Evolutionary conservation across 2,888 invertebrate species (phyloP).

Genomic region (Cryptus armator): DNA sequence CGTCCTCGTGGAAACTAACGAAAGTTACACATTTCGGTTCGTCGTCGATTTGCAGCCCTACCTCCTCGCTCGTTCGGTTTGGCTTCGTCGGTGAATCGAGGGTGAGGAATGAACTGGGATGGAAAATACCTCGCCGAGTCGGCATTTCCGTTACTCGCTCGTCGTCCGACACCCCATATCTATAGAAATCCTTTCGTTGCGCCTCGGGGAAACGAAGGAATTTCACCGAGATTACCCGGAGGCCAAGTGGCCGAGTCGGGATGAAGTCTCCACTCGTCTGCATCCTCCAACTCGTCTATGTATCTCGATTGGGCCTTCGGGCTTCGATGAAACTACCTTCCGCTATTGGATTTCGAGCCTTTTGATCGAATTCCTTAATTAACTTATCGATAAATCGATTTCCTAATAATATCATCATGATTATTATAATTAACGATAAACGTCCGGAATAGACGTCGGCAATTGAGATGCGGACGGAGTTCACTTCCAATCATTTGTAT

Average conservation of each 20-base stretch:
- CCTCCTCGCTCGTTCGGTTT: constrained; percentile 3
- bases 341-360: background rate
- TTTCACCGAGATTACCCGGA: constrained; percentile 33
- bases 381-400: background rate
- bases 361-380: constrained; percentile 10
- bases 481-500: too few relatives aligned
- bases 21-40: constrained; percentile 61
- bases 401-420: background rate
- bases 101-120: constrained; percentile 36
- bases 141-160: constrained; percentile 47
- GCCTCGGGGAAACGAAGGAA: constrained; percentile 48
- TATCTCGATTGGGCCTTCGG: background rate
- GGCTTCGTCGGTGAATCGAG: background rate
- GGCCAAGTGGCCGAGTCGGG: constrained; percentile 33
- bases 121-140: constrained; percentile 51
- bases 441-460: background rate
- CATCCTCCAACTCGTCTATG: background rate
- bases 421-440: background rate
- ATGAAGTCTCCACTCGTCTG: constrained; percentile 18
- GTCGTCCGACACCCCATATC: background rate
- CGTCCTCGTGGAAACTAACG: constrained; percentile 45
- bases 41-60: constrained; percentile 40
- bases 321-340: background rate
- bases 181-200: constrained; percentile 31
- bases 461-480: too few relatives aligned